Evolutionary conservation across 2,797 vertebrate genomes (phyloP), one percentile per base, ranked within the genome.

Genomic region (Buphagus erythrorhynchus): DNA sequence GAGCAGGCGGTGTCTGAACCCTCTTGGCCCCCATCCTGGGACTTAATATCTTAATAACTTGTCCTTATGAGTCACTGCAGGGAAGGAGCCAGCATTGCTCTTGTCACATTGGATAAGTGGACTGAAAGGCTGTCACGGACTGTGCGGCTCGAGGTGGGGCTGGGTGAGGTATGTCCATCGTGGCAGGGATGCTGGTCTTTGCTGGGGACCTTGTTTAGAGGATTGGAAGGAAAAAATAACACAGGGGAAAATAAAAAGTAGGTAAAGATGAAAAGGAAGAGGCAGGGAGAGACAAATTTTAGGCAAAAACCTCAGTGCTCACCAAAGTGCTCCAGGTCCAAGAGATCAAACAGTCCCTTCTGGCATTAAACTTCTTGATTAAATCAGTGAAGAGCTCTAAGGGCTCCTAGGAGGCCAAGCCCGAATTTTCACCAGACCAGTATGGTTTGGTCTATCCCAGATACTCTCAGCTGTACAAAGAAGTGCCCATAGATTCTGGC

Each of bases 1-100:
- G 86, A 83, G 81, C 65, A 80, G 91, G 91, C 76, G 0, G 66
- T n/a, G 62, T 78, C 82, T 96, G 82, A 95, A 81, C n/a, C 65
- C 57, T 90, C 76, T 84, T 96, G 95, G 95, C 89, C 67, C 31
- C 4, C 0, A n/a, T 92, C 89, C 89, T 94, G 87, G 49, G 89
- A 36, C n/a, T 94, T 88, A 93, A 86, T 86, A 93, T 91, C 88
- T 96, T 81, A 91, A 90, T 87, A 93, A 91, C 46, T 96, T 76
- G 92, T 74, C 79, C 76, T 66, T 61, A n/a, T 94, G 89, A 97
- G 85, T 96, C 91, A 96, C 76, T 19, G 84, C 55, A 74, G 71
- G 15, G 72, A 79, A 83, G 54, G 48, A 88, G 93, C 73, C 89
- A 94, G 74, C 49, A 65, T 5, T 84, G 85, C 68, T 75, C 58